Conservation (phyloP, 2,113 vertebrate genomes). For the Jacana jacana region DNA sequence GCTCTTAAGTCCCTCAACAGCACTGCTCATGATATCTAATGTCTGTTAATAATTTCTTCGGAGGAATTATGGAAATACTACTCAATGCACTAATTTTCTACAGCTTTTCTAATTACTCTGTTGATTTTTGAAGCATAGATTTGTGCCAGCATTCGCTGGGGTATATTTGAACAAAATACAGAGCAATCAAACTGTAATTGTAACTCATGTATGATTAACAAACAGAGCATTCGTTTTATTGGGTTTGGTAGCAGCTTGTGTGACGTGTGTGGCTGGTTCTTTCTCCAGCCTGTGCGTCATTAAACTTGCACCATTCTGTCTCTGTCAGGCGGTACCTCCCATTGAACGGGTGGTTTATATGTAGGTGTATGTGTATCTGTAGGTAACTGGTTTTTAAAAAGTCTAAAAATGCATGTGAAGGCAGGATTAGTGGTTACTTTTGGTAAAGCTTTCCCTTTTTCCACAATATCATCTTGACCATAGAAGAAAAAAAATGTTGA, state of each 20-base stretch:
- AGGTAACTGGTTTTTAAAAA: background rate
- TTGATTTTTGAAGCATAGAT: background rate
- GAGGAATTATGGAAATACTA: background rate
- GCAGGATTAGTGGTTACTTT: background rate
- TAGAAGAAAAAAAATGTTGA: background rate
- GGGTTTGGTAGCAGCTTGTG: background rate
- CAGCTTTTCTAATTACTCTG: background rate
- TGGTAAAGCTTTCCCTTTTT: background rate
- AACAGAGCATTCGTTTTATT: constrained; percentile 7
- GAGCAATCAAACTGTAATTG: constrained; percentile 3
- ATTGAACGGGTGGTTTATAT: background rate
- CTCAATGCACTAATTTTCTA: background rate
- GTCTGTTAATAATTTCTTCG: background rate
- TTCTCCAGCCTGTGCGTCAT: background rate
- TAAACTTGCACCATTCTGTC: background rate
- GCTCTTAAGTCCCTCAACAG: background rate
- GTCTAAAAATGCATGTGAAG: background rate
- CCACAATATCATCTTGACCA: background rate
- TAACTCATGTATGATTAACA: background rate
- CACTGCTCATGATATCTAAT: background rate
- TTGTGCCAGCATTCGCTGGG: background rate
- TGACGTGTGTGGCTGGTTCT: background rate
- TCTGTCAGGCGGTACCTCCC: background rate
- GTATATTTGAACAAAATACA: constrained; percentile 16
- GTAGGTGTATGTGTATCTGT: background rate